These are phyloP conservation scores for Esox niger DNA, from an alignment of 2,113 vertebrate genomes.

Conservation along the genomic window DNA sequence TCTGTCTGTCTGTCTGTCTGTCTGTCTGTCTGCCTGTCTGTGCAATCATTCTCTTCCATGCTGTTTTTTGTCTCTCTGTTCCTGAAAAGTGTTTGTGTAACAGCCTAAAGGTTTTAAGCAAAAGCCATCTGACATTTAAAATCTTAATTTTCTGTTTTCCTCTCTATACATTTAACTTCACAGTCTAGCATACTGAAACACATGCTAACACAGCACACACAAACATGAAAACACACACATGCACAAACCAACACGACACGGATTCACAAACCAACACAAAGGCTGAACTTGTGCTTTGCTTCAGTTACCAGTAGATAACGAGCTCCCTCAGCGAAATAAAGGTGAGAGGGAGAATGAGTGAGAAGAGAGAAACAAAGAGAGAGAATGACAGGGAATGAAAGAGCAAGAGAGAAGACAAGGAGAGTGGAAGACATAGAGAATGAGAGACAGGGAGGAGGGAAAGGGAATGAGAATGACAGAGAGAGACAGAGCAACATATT, in stretches of 20 bases:
- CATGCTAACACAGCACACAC: too few relatives aligned
- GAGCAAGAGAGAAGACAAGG: slow-evolving; percentile 39
- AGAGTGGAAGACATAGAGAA: not conserved
- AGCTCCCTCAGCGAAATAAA: slow-evolving; percentile 12
- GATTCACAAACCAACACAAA: too few relatives aligned
- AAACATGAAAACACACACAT: not conserved
- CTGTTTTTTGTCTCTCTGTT: not conserved
- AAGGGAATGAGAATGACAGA: slow-evolving; percentile 26
- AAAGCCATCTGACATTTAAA: too few relatives aligned
- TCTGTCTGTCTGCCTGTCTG: too few relatives aligned
- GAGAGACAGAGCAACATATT: slow-evolving; percentile 15
- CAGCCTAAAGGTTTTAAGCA: too few relatives aligned
- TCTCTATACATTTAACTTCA: too few relatives aligned
- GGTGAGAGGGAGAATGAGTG: slow-evolving; percentile 11
- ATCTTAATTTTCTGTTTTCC: too few relatives aligned
- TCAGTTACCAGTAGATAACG: slow-evolving; percentile 11
- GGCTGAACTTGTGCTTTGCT: slow-evolving; percentile 12
- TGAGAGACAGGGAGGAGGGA: not conserved
- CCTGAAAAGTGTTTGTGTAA: too few relatives aligned
- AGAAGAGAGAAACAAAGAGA: not conserved
- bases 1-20: too few relatives aligned
- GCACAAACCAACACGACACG: not conserved
- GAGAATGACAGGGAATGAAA: slow-evolving; percentile 16
- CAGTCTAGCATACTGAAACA: too few relatives aligned
- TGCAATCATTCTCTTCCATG: not conserved